These are phyloP conservation scores for Paradoxurus hermaphroditus DNA, from an alignment of 2,113 vertebrate species.

Conservation along the genomic window DNA sequence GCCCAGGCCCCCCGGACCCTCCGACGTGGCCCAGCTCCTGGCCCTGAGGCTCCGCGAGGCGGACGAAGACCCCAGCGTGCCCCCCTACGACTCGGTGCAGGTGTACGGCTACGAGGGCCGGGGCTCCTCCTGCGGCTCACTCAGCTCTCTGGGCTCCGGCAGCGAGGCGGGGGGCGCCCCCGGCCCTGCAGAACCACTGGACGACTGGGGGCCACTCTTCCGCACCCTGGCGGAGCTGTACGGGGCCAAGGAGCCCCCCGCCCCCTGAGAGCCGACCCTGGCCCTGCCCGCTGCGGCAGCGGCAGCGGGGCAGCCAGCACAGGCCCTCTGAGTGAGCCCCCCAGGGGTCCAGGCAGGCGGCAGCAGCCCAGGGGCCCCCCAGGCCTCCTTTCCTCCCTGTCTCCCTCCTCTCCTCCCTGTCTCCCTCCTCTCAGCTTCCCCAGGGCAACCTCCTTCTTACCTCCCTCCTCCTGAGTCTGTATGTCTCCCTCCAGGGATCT, in stretches of 20 bases:
- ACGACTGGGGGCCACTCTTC: constrained; percentile 92
- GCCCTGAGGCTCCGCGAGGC: constrained; percentile 89
- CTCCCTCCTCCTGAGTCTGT: neutral
- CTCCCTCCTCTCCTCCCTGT: neutral
- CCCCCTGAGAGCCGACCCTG: constrained; percentile 48
- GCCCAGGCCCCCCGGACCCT: constrained; percentile 81
- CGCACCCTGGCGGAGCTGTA: constrained; percentile 91
- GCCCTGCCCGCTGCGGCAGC: neutral
- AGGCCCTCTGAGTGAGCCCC: constrained; percentile 62
- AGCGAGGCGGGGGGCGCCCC: constrained; percentile 63
- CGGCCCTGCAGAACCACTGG: constrained; percentile 71
- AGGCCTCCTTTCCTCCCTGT: neutral
- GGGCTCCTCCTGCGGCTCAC: constrained; percentile 90
- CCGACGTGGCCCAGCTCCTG: constrained; percentile 88
- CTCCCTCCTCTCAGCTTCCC: neutral
- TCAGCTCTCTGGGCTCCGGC: constrained; percentile 90
- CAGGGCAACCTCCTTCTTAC: neutral
- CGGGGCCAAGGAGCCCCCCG: constrained; percentile 80
- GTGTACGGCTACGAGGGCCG: constrained; percentile 92
- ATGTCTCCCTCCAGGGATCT: constrained; percentile 44
- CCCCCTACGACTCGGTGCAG: constrained; percentile 92
- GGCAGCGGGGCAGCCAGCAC: neutral
- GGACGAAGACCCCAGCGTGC: constrained; percentile 90
- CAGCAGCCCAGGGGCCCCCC: constrained; percentile 41
- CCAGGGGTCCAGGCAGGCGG: neutral